phyloP scores from a whole-genome alignment of 2,113 vertebrate species.

The Oncorhynchus tshawytscha region DNA sequence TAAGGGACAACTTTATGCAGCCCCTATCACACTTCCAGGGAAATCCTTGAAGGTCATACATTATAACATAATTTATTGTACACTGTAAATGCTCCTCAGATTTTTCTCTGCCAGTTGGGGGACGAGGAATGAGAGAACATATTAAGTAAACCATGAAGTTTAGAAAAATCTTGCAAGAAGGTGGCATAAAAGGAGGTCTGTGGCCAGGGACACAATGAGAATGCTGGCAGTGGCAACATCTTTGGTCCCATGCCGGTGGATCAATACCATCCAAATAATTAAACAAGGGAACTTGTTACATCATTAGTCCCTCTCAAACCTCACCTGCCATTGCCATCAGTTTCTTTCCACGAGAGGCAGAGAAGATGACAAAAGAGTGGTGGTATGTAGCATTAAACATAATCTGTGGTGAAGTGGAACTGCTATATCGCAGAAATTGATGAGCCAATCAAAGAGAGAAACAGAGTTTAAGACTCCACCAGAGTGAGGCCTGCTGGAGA shows the following conservation, averaged over 20 bases:
- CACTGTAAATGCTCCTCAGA: constrained; percentile 26
- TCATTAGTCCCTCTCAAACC: background rate
- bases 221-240: constrained; percentile 1
- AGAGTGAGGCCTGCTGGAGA: constrained; percentile 26
- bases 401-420: constrained; percentile 29
- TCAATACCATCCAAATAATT: constrained; percentile 19
- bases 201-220: background rate
- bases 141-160: constrained; percentile 35
- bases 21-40: constrained; percentile 36
- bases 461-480: constrained; percentile 30
- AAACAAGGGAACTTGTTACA: constrained; percentile 9
- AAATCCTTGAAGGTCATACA: constrained; percentile 24
- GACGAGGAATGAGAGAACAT: constrained; percentile 26
- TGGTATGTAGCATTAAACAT: constrained; percentile 49
- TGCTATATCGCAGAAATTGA: constrained; percentile 24
- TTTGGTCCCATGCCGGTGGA: constrained; percentile 13
- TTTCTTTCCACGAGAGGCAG: constrained; percentile 18
- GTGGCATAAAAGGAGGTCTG: constrained; percentile 13
- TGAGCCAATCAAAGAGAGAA: constrained; percentile 46
- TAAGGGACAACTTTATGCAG: constrained; percentile 22
- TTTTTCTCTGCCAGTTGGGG: constrained; percentile 35
- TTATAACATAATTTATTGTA: constrained; percentile 35
- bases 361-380: constrained; percentile 27
- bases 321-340: background rate
- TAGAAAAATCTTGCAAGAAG: constrained; percentile 47